Evolutionary conservation across 2,888 invertebrate species (phyloP).

Genomic region (Dasypogon diadema): DNA sequence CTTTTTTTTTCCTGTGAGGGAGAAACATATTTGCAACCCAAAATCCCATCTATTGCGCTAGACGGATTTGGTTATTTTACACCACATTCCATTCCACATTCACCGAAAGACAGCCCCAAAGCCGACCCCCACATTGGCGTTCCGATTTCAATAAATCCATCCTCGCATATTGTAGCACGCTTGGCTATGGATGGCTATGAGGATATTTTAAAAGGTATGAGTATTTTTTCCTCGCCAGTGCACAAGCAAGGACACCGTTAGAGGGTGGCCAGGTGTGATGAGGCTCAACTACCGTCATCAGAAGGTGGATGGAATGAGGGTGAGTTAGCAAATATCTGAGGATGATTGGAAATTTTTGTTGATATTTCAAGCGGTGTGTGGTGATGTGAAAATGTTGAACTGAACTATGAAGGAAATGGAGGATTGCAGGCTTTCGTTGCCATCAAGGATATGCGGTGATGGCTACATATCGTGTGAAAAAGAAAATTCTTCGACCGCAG

Average conservation of each 20-base stretch:
- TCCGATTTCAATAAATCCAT: conserved; percentile 47
- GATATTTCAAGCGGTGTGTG: conserved; percentile 42
- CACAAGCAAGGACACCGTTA: conserved; percentile 4
- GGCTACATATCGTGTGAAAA: conserved; percentile 14
- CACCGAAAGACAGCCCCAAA: conserved; percentile 21
- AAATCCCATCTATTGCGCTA: conserved; percentile 36
- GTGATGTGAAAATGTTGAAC: conserved; percentile 40
- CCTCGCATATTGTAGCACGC: conserved; percentile 25
- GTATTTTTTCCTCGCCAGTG: background rate
- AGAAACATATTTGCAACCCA: background rate
- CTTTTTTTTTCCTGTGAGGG: background rate
- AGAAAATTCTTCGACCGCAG: background rate
- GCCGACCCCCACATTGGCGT: conserved; percentile 24
- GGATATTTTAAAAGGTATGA: background rate
- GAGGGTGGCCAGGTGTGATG: conserved; percentile 15
- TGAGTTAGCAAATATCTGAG: conserved; percentile 46
- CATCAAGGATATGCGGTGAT: conserved; percentile 28
- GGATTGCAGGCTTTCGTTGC: conserved; percentile 16
- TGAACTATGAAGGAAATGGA: conserved; percentile 20
- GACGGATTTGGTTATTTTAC: conserved; percentile 49
- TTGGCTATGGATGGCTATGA: background rate
- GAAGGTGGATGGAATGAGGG: background rate
- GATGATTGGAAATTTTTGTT: conserved; percentile 49
- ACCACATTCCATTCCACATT: conserved; percentile 21
- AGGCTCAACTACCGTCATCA: background rate